phyloP scores from a whole-genome alignment of 2,113 vertebrate species.

The Ailuropoda melanoleuca region DNA sequence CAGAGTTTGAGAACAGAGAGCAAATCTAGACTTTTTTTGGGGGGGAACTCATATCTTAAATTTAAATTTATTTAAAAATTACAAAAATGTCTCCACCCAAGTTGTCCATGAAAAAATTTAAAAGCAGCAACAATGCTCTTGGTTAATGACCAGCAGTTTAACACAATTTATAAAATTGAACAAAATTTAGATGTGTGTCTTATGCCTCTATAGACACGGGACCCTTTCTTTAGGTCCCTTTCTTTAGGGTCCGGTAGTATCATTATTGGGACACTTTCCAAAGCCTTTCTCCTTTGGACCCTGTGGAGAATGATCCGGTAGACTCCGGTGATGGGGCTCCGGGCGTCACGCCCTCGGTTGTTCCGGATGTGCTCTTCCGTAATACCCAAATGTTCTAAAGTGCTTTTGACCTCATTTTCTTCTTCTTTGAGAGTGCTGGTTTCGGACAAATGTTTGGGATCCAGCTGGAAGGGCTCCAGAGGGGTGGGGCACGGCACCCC shows the following conservation, averaged over 20 bases:
- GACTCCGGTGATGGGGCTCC: slow-evolving; percentile 93
- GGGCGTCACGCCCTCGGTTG: slow-evolving; percentile 91
- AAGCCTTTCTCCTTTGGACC: slow-evolving; percentile 89
- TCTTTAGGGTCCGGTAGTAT: slow-evolving; percentile 82
- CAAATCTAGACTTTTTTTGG: background rate
- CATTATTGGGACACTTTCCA: slow-evolving; percentile 87
- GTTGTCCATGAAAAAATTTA: slow-evolving; percentile 53
- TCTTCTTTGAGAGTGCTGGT: slow-evolving; percentile 87
- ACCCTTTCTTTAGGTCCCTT: slow-evolving; percentile 86
- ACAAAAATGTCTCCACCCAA: slow-evolving; percentile 73
- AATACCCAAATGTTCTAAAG: slow-evolving; percentile 91
- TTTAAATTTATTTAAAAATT: slow-evolving; percentile 85
- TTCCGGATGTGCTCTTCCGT: slow-evolving; percentile 93
- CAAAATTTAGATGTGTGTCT: slow-evolving; percentile 96
- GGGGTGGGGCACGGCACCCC: slow-evolving; percentile 91
- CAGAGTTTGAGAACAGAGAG: background rate
- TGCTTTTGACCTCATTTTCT: slow-evolving; percentile 90
- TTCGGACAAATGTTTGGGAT: slow-evolving; percentile 90
- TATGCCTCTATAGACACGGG: slow-evolving; percentile 86
- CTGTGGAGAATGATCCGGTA: slow-evolving; percentile 95
- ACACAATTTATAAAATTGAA: slow-evolving; percentile 90
- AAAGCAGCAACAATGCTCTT: slow-evolving; percentile 64
- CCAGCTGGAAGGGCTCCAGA: slow-evolving; percentile 91
- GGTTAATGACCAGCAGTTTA: slow-evolving; percentile 57
- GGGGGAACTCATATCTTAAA: slow-evolving; percentile 34